phyloP scores from a whole-genome alignment of 2,113 vertebrate species.

The Albula glossodonta region DNA sequence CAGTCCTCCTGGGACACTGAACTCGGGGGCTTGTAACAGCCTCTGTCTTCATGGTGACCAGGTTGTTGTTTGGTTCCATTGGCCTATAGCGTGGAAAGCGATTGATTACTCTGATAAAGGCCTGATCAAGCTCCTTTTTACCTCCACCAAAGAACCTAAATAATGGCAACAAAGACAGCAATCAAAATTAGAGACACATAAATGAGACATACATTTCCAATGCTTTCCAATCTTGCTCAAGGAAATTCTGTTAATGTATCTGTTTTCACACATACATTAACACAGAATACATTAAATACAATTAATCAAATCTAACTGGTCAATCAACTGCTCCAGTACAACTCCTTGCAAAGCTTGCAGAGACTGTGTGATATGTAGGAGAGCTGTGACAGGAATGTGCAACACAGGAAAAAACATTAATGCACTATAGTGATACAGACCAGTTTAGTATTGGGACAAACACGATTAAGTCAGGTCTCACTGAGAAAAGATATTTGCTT shows the following conservation, averaged over 20 bases:
- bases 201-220: neutral
- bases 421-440: neutral
- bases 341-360: neutral
- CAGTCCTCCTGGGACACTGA: slow-evolving; percentile 23
- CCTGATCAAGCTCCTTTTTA: neutral
- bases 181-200: neutral
- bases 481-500: neutral
- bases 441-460: neutral
- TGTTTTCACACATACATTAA: no score
- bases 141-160: slow-evolving; percentile 21
- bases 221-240: no score
- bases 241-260: no score
- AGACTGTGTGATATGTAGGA: neutral
- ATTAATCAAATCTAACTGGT: neutral
- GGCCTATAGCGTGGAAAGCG: neutral
- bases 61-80: slow-evolving; percentile 3
- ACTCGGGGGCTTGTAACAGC: slow-evolving; percentile 29
- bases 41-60: slow-evolving; percentile 46
- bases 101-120: neutral
- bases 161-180: neutral
- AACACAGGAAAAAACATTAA: neutral
- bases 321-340: neutral
- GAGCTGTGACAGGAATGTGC: neutral
- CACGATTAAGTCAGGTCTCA: neutral
- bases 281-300: neutral